Evolutionary conservation across 2,797 vertebrate species (phyloP), one percentile per base, ranked within the genome.

Genomic region (Etheostoma nigrum): DNA sequence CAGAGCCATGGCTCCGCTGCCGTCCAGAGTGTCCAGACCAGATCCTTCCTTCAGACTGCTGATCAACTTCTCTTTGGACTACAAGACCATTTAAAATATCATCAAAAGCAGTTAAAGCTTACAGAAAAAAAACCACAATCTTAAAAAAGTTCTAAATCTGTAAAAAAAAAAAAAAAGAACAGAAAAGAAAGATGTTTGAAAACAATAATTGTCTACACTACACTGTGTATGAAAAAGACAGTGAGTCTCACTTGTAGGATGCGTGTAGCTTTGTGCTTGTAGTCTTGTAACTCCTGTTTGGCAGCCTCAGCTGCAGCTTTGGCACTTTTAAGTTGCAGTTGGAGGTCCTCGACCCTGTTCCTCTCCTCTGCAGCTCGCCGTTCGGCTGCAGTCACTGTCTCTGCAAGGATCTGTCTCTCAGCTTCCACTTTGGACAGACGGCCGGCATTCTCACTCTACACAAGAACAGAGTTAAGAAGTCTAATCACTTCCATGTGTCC

Each of bases 61-160:
- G 86, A 99, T 99, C 88, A 99, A 84, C 92, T 99, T 99, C 88
- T 99, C 98, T 93, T 99, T 99, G 78, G 98, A 99, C 98, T 99
- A 82, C 40, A 88, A 9, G 23, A 48, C 63, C 3, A 81, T 54
- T 70, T 23, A 21, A 30, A 62, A 33, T 14, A 57, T 57, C 18
- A 60, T 65, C 4, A 58, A 54, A 48, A 63, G 51, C 19, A 53
- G 6, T 25, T 30, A 1, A 18, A 2, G 9, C 1, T 54, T 11
- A 1, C 15, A 19, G 25, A 5, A 13, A 30, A 73, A 40, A 25
- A 14, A 9, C 27, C 2, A n/a, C 8, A 25, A 16, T 45, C 1
- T 4, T 5, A 6, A 40, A 44, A 53, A 15, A 4, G 4, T 4
- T 19, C 16, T 14, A 14, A 25, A 62, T 15, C 6, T 48, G 4